Evolutionary conservation across 2,888 invertebrate genomes (phyloP).

Genomic region (Nebria brevicollis): DNA sequence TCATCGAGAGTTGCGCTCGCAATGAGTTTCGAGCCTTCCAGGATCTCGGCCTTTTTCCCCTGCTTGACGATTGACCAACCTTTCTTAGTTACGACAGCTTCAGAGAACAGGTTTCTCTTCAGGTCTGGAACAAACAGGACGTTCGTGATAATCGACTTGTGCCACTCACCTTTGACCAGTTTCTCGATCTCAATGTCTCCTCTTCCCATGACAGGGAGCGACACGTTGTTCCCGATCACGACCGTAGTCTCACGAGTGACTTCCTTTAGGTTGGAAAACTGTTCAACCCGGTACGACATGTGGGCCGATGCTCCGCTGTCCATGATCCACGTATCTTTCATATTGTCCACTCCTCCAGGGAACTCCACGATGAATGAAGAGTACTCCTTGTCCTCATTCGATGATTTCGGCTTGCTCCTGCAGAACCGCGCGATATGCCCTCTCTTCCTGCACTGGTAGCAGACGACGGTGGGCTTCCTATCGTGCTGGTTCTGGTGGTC

Average conservation of each 20-base stretch:
- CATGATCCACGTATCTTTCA: slow-evolving; percentile 50
- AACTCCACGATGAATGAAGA: slow-evolving; percentile 22
- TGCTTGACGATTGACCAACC: no score
- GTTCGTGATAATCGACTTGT: slow-evolving; percentile 49
- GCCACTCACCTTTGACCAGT: slow-evolving; percentile 51
- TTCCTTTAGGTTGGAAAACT: slow-evolving; percentile 43
- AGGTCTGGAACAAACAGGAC: slow-evolving; percentile 55
- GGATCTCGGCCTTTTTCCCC: no score
- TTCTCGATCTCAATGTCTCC: slow-evolving; percentile 52
- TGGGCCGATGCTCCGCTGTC: slow-evolving; percentile 53
- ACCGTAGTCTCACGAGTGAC: slow-evolving; percentile 46
- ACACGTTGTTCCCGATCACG: slow-evolving; percentile 50
- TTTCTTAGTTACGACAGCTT: slow-evolving; percentile 53
- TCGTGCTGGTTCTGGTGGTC: slow-evolving; percentile 20
- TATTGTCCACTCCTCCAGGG: slow-evolving; percentile 3
- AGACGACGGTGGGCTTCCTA: slow-evolving; percentile 18
- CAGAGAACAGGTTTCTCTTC: no score
- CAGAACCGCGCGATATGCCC: slow-evolving; percentile 46
- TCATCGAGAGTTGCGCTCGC: no score
- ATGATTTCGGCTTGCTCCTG: neutral
- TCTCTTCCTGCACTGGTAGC: slow-evolving; percentile 47
- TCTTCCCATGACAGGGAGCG: slow-evolving; percentile 50
- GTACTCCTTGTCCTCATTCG: slow-evolving; percentile 18
- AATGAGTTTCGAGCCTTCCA: no score
- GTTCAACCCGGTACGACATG: slow-evolving; percentile 49